Conservation (phyloP, 2,797 vertebrate species). For the Salarias fasciatus region DNA sequence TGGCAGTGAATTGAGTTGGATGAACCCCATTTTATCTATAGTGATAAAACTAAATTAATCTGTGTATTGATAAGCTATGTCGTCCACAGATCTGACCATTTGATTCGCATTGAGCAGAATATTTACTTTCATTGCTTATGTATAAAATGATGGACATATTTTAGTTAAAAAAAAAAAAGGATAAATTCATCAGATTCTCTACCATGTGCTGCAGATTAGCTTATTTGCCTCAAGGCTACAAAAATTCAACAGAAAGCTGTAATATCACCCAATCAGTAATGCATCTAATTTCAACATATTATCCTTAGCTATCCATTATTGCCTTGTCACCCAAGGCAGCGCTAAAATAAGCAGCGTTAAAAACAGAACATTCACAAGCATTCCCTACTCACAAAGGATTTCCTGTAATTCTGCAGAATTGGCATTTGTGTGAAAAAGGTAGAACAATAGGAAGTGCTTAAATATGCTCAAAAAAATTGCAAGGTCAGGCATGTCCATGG, state of each 20-base stretch:
- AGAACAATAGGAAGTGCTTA: slow-evolving; percentile 48
- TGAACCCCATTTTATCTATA: no score
- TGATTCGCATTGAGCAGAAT: no score
- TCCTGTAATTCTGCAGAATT: slow-evolving; percentile 51
- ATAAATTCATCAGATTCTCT: slow-evolving; percentile 18
- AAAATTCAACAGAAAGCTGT: slow-evolving; percentile 25
- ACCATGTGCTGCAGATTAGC: slow-evolving; percentile 12
- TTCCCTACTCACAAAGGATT: slow-evolving; percentile 22
- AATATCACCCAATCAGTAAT: slow-evolving; percentile 37
- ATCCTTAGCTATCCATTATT: slow-evolving; percentile 41
- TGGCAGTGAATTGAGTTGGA: background rate
- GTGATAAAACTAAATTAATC: no score
- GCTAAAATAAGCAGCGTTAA: slow-evolving; percentile 29
- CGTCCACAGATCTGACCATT: no score
- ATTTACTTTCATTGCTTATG: background rate
- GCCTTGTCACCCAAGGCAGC: slow-evolving; percentile 42
- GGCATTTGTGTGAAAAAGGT: slow-evolving; percentile 43
- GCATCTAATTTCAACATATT: slow-evolving; percentile 36
- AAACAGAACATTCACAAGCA: slow-evolving; percentile 15
- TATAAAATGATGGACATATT: no score
- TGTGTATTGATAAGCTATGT: no score
- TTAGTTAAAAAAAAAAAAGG: background rate
- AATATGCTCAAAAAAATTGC: slow-evolving; percentile 50
- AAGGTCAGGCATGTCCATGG: slow-evolving; percentile 43
- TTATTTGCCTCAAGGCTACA: slow-evolving; percentile 22